Evolutionary conservation across 2,888 invertebrate species (phyloP).

Genomic region (Melikaiella ostensackeni): DNA sequence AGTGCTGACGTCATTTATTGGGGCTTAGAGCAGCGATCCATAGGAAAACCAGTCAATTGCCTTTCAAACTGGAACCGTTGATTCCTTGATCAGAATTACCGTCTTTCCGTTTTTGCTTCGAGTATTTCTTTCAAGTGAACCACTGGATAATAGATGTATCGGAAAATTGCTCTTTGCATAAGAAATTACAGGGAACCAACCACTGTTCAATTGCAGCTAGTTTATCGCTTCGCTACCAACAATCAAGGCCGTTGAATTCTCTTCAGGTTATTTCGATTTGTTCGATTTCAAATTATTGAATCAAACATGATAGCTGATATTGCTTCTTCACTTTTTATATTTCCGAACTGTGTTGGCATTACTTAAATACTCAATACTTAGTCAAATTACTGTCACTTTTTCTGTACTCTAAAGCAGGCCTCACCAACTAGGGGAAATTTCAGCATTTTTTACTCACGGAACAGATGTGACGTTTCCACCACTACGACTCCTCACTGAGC

Average conservation of each 20-base stretch:
- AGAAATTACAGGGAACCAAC: slow-evolving; percentile 2
- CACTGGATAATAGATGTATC: neutral
- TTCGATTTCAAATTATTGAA: neutral
- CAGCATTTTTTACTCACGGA: no score
- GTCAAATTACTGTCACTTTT: no score
- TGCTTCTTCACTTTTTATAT: no score
- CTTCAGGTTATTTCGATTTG: slow-evolving; percentile 1
- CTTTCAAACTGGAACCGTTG: neutral
- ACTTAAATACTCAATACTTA: no score
- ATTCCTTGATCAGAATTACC: slow-evolving; percentile 16
- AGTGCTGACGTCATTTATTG: neutral
- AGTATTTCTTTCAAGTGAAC: slow-evolving; percentile 1
- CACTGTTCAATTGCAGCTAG: neutral
- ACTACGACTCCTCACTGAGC: no score
- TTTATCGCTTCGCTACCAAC: neutral
- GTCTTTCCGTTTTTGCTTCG: neutral
- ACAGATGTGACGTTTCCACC: no score
- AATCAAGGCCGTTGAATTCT: slow-evolving; percentile 13
- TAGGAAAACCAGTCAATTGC: neutral
- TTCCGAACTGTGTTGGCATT: no score
- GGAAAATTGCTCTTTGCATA: slow-evolving; percentile 12
- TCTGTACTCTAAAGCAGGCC: no score
- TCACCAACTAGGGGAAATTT: no score
- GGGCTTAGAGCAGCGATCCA: slow-evolving; percentile 1
- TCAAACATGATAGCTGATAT: no score